Percentiles rank a stretch among this genome's conserved stretches.
phyloP scores from a whole-genome alignment of 2,113 vertebrate genomes.

The Gavia stellata region DNA sequence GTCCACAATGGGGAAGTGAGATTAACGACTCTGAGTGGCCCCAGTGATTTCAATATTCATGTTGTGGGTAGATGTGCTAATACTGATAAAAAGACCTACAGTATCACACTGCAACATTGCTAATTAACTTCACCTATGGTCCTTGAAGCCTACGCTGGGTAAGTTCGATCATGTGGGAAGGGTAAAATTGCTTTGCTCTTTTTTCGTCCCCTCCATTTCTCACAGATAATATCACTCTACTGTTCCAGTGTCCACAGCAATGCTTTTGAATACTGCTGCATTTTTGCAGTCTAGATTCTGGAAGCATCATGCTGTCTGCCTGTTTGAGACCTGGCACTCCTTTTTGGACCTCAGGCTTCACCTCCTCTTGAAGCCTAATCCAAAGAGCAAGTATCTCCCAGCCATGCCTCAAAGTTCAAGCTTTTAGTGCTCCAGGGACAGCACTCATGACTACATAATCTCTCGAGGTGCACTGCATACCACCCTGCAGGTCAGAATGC shows the following conservation, averaged over 20 bases:
- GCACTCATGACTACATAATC: not conserved
- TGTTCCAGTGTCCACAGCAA: not conserved
- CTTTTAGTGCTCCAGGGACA: not conserved
- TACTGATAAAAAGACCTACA: not conserved
- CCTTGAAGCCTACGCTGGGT: rapidly evolving
- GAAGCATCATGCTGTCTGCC: not conserved
- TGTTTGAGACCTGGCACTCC: not conserved
- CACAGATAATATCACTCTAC: too few relatives aligned
- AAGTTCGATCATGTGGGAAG: rapidly evolving
- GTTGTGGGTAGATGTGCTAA: not conserved
- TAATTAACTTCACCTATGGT: not conserved
- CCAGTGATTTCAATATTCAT: not conserved
- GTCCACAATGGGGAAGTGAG: not conserved
- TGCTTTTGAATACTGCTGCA: not conserved
- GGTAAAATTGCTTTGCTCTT: not conserved
- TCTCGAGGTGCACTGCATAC: not conserved
- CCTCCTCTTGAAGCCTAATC: not conserved
- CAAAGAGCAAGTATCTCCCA: not conserved
- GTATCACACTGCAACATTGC: not conserved
- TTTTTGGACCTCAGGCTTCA: not conserved
- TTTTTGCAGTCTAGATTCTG: not conserved
- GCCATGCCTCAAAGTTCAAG: not conserved
- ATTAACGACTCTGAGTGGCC: not conserved
- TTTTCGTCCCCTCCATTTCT: not conserved
- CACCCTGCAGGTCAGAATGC: not conserved